Base-by-base conservation (phyloP, 2,113 vertebrate species). In the Scomber colias region DNA sequence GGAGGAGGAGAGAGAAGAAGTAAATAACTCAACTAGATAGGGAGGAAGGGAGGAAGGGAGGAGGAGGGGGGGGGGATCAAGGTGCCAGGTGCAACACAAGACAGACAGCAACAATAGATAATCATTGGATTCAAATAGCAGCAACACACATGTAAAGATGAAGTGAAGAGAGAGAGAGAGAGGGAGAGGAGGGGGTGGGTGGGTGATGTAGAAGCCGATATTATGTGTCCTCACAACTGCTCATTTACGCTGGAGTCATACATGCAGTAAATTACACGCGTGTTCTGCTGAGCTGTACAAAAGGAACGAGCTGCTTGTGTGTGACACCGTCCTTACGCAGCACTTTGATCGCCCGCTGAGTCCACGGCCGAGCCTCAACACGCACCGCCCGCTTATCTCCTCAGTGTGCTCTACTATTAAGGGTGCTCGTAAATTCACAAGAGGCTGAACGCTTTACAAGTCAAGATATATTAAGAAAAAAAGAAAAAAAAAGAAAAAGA, bases 201-300 rank as follows among this genome's bases (percentile, higher is more conserved):
- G 21, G 21, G 44, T 1, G 68, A 17, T 46, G 68, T 51, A 53
- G 49, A 51, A 31, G 61, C 71, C 35, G 4, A 24, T 46, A 80
- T 77, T 62, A 77, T 72, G 73, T 56, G 64, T 62, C n/a, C 57
- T 24, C n/a, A 69, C 64, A 85, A 54, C 45, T 10, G 46, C 71
- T 87, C 82, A 68, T 82, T 83, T 84, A 69, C 77, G 44, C 15
- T 48, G 51, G 67, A 93, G 76, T 85, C 90, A 82, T 17, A 82
- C 88, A 70, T 81, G 88, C 87, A 84, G 83, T 86, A 85, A 86
- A 94, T 94, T 54, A 84, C 79, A 91, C 48, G 77, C 50, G 31
- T 85, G 82, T 84, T 89, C 76, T 85, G 75, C 90, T 90, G 86
- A 89, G 83, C 73, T 86, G 81, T 63, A 57, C 69, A 66, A 87